Conservation (phyloP, 2,113 vertebrate genomes). For the Zootoca vivipara region DNA sequence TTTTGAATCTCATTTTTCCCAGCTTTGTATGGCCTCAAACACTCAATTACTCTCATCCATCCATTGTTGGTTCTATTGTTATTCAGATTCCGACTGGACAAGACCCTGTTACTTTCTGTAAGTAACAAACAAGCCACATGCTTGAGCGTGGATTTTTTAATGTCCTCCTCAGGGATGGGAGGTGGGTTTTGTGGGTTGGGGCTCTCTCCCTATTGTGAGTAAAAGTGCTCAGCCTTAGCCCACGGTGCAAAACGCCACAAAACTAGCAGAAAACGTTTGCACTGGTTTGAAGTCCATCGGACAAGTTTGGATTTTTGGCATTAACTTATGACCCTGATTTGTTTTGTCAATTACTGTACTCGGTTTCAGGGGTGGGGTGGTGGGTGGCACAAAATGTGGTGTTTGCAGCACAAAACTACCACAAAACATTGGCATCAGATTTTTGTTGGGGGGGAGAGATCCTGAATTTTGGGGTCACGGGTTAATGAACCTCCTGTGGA, state of each 20-base stretch:
- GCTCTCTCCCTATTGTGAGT: background rate
- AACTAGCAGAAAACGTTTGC: too few species aligned
- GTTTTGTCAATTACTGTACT: too few species aligned
- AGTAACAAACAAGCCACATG: background rate
- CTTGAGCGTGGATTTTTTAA: background rate
- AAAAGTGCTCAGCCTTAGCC: background rate
- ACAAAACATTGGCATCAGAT: too few species aligned
- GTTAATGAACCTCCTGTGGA: background rate
- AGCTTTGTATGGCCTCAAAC: background rate
- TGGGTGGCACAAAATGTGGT: too few species aligned
- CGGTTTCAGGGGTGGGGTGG: too few species aligned
- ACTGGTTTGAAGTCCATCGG: too few species aligned
- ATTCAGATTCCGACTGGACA: background rate
- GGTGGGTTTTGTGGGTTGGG: background rate
- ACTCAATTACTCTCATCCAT: background rate
- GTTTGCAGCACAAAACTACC: too few species aligned
- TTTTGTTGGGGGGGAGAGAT: too few species aligned
- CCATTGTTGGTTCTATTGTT: background rate
- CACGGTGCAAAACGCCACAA: background rate
- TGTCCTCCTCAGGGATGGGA: background rate
- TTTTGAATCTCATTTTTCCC: background rate
- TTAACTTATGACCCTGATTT: too few species aligned
- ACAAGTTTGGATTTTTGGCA: too few species aligned
- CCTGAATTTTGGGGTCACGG: too few species aligned
- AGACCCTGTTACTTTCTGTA: background rate